A percentile compares a stretch with the other conserved stretches of the same genome.
Evolutionary conservation across 2,888 invertebrate species (phyloP).

Genomic region (Pimpla rufipes): DNA sequence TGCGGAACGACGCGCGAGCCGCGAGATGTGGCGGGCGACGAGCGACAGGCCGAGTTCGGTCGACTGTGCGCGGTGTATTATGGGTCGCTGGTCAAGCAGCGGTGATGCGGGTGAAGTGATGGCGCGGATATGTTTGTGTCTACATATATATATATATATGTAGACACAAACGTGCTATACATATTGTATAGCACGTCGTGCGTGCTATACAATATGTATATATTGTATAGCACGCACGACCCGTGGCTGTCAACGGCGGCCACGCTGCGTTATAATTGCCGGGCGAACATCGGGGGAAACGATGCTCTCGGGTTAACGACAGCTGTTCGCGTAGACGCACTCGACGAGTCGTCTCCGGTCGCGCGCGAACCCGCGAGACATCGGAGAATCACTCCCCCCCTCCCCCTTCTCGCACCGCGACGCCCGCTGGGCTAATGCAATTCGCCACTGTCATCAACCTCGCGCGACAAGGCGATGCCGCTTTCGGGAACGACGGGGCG

Average conservation of each 20-base stretch:
- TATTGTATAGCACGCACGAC: background rate
- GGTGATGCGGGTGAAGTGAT: constrained; percentile 15
- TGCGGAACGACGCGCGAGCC: no score
- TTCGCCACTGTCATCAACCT: background rate
- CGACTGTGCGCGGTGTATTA: background rate
- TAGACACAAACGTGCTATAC: no score
- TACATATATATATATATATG: background rate
- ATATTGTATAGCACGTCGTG: background rate
- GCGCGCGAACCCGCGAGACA: background rate
- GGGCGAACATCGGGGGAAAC: background rate
- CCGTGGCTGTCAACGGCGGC: constrained; percentile 23
- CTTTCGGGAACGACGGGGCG: no score
- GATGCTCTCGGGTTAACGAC: constrained; percentile 35
- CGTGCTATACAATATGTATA: no score
- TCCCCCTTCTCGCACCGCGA: no score
- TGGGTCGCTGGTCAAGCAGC: background rate
- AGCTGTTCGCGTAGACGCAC: constrained; percentile 36
- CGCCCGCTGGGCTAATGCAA: background rate
- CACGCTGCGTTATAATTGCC: constrained; percentile 48
- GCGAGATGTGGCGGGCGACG: no score
- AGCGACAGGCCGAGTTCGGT: no score
- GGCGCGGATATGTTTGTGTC: background rate
- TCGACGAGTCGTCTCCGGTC: constrained; percentile 1
- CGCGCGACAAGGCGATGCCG: no score
- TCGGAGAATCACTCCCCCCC: background rate